Conservation (phyloP, 2,888 invertebrate species). For the Thera britannica region DNA sequence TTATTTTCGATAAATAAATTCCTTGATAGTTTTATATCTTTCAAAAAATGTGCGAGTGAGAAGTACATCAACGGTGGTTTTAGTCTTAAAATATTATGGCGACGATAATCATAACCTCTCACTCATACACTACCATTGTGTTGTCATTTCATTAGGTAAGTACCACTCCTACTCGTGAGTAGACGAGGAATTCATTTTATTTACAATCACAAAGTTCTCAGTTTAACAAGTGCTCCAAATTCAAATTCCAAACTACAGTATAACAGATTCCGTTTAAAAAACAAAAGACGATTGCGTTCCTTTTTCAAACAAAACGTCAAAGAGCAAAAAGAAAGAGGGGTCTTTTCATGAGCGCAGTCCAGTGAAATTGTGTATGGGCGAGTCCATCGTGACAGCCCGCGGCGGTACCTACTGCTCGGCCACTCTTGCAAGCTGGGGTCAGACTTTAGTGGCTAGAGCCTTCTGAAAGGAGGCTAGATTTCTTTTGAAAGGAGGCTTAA, state of each 20-base stretch:
- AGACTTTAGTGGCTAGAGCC: constrained; percentile 18
- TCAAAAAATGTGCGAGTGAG: too few species aligned
- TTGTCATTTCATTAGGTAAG: too few species aligned
- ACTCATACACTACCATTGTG: too few species aligned
- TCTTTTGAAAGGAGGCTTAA: too few species aligned
- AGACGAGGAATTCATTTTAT: too few species aligned
- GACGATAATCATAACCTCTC: too few species aligned
- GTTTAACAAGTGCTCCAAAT: constrained; percentile 29
- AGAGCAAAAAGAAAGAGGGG: constrained; percentile 52
- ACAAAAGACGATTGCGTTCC: constrained; percentile 45
- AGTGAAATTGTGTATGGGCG: constrained; percentile 66
- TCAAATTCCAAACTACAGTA: constrained; percentile 36
- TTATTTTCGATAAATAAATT: too few species aligned
- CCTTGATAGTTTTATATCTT: too few species aligned
- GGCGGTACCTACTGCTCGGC: constrained; percentile 64
- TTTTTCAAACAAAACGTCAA: constrained; percentile 49
- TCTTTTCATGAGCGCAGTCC: constrained; percentile 67
- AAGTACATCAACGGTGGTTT: too few species aligned
- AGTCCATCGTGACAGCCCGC: constrained; percentile 73
- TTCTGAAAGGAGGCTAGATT: background rate
- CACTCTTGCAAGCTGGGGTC: constrained; percentile 34
- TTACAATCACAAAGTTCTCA: constrained; percentile 13
- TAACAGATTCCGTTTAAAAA: constrained; percentile 37
- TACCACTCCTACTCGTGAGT: too few species aligned
- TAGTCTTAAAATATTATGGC: too few species aligned